These are phyloP conservation scores for Listronotus bonariensis DNA, from an alignment of 1,140 invertebrate genomes.

Conservation along the genomic window DNA sequence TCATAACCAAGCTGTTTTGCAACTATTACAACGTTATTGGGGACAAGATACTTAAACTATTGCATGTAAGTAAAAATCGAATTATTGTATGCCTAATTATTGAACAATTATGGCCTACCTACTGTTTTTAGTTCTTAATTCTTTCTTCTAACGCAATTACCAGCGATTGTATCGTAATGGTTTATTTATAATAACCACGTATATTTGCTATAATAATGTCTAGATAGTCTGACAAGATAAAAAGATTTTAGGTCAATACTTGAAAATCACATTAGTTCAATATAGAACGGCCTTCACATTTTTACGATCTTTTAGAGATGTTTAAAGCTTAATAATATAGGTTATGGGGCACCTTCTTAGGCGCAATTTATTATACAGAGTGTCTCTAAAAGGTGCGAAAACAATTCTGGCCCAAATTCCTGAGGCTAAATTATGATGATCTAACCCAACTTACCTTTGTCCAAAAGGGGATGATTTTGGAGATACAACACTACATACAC, in stretches of 20 bases:
- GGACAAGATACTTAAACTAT: slow-evolving; percentile 3
- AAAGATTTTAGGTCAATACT: slow-evolving; percentile 3
- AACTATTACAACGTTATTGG: slow-evolving; percentile 10
- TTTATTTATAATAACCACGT: slow-evolving; percentile 8
- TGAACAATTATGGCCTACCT: neutral
- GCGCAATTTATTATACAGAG: too few species aligned
- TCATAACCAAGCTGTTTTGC: neutral
- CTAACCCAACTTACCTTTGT: too few species aligned
- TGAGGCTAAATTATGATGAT: too few species aligned
- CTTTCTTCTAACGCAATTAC: neutral
- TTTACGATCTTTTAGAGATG: too few species aligned
- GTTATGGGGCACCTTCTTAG: too few species aligned
- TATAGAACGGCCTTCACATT: too few species aligned
- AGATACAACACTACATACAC: too few species aligned
- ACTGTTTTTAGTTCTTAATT: slow-evolving; percentile 1
- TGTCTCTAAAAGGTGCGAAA: too few species aligned
- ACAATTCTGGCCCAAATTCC: too few species aligned
- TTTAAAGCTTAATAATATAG: too few species aligned
- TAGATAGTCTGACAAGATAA: neutral
- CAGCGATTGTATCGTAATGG: neutral
- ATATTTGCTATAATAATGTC: slow-evolving; percentile 4
- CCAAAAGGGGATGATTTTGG: too few species aligned
- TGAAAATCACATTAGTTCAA: neutral
- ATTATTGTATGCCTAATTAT: slow-evolving; percentile 2
- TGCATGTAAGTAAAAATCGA: slow-evolving; percentile 6